Conservation (phyloP, 2,888 invertebrate genomes). For the Prosopocoilus inquinatus region DNA sequence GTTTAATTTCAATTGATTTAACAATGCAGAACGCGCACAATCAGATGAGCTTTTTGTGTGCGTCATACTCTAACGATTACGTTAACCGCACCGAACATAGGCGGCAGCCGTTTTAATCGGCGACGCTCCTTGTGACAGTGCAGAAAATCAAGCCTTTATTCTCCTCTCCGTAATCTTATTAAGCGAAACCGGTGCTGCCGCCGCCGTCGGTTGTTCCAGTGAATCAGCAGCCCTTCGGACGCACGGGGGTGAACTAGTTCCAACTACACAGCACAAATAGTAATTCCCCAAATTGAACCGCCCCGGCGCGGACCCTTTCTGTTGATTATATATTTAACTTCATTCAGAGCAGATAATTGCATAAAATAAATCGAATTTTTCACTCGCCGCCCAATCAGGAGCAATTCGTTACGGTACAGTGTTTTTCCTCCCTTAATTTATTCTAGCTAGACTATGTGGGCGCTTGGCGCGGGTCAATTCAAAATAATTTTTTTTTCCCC, state of each 20-base stretch:
- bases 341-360: constrained; percentile 10
- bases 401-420: too few relatives aligned
- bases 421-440: too few relatives aligned
- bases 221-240: constrained; percentile 23
- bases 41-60: too few relatives aligned
- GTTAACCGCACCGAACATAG: too few relatives aligned
- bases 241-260: not conserved
- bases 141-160: constrained; percentile 35
- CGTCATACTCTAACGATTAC: too few relatives aligned
- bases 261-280: constrained; percentile 7
- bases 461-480: too few relatives aligned
- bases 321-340: constrained; percentile 15
- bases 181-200: constrained; percentile 23
- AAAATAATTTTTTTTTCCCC: too few relatives aligned
- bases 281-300: constrained; percentile 12
- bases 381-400: constrained; percentile 1
- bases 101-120: constrained; percentile 1
- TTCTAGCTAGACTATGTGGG: too few relatives aligned
- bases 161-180: constrained; percentile 33
- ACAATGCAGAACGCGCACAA: too few relatives aligned
- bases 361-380: constrained; percentile 13
- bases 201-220: constrained; percentile 23
- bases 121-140: constrained; percentile 25
- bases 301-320: constrained; percentile 5
- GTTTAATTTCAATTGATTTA: too few relatives aligned